A percentile compares a stretch with the other conserved stretches of the same genome.
phyloP scores from a whole-genome alignment of 2,113 vertebrate species.

The Nycticebus coucang region DNA sequence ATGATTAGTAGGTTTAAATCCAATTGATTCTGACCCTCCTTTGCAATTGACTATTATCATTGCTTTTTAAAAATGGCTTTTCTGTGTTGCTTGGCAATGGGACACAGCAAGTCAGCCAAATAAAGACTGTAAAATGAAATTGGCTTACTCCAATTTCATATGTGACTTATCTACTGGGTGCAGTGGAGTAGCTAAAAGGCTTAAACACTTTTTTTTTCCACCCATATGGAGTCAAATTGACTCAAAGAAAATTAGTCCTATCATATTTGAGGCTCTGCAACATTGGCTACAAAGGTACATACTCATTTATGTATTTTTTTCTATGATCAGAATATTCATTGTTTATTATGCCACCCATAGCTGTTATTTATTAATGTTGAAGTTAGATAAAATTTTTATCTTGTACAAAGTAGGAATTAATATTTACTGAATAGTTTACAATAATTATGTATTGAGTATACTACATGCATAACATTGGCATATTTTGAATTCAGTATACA shows the following conservation, averaged over 20 bases:
- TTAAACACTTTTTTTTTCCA: neutral
- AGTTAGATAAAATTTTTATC: neutral
- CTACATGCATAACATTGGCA: neutral
- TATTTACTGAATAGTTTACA: constrained; percentile 9
- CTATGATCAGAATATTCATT: neutral
- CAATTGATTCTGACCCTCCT: constrained; percentile 28
- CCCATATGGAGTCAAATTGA: neutral
- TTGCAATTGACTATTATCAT: neutral
- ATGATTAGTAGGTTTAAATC: constrained; percentile 53
- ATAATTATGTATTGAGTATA: neutral
- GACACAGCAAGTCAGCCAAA: constrained; percentile 38
- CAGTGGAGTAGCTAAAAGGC: constrained; percentile 21
- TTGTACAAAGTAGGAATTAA: neutral
- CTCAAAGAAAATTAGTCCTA: neutral
- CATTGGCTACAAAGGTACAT: neutral
- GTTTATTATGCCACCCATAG: neutral
- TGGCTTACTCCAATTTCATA: neutral
- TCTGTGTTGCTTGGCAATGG: constrained; percentile 14
- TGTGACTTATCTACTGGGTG: constrained; percentile 18
- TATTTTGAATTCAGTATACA: constrained; percentile 8
- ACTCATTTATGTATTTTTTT: neutral
- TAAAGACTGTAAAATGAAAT: constrained; percentile 54
- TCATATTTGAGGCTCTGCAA: neutral
- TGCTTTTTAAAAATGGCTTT: neutral
- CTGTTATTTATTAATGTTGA: neutral